Evolutionary conservation across 2,113 vertebrate species (phyloP), one percentile per base, ranked within the genome.

Genomic region (Corythoichthys intestinalis): DNA sequence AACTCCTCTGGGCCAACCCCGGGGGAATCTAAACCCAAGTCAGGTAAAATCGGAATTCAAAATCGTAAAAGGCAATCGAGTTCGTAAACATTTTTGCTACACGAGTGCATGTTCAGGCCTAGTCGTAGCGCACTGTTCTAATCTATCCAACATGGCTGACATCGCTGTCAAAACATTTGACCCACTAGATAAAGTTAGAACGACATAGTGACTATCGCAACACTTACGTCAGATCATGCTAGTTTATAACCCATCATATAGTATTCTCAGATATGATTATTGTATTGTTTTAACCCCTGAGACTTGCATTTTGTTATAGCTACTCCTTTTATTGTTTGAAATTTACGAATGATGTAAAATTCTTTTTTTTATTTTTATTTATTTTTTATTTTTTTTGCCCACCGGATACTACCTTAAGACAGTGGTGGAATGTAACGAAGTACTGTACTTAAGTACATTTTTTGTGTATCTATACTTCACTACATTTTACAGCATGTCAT

Each of bases 21-120:
- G 47, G 90, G 91, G 75, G 96, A 98, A 58, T 95, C 94, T 96
- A 98, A 98, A 90, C 91, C 96, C 75, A 98, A 97, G 93, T 90
- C 93, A 92, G 96, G 96, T 97, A 78, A 91, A 86, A 53, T 2
- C 17, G 8, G 1, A 4, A 13, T 46, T 63, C 12, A 47, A 20
- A 28, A 1, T 28, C 12, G 6, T 11, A 14, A 15, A 65, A 49
- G 7, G 48, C 17, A 6, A 12, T 69, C 0, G 1, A 54, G 13
- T 20, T 34, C 61, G 38, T 0, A 63, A 67, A 54, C 37, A 20
- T n/a, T 17, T 34, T 11, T 20, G 17, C 17, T 61, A 17, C 38
- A 44, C 2, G 39, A n/a, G 2, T 20, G 4, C 77, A 83, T 78
- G 35, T 52, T 62, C 56, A 53, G 84, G 87, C 88, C 86, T 87